Base-by-base conservation (phyloP, 2,797 vertebrate species). In the Limosa lapponica region DNA sequence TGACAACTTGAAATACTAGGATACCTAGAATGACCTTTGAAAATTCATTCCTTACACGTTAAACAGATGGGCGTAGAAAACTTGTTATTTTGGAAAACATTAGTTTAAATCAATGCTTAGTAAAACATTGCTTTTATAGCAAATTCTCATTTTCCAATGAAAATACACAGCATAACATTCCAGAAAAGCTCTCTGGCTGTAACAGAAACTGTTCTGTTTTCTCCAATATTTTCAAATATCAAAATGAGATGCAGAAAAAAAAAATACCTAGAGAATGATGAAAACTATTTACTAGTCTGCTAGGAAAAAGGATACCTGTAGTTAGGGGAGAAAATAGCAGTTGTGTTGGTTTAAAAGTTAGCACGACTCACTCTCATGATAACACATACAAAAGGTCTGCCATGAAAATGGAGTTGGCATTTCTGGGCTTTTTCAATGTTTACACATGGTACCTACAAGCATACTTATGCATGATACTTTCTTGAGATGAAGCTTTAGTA, bases 1-100 rank as follows among this genome's bases (percentile, higher is more conserved):
- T 37, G 61, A 78, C 66, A 92, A 23, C 19, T 32, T 86, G 15
- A 70, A 95, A 90, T 64, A 57, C 32, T 81, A 67, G 72, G 25
- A 48, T 71, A 83, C 49, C 48, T 93, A 57, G 55, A 59, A 66
- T 58, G 82, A 93, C 82, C 88, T 94, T 81, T 86, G 39, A 81
- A 78, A 93, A 89, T 37, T 59, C 16, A 41, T 74, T 81, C 34
- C 44, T 55, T 57, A 18, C 13, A 27, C 67, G 32, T 71, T 54
- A 61, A 90, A 52, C 25, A 83, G 37, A 71, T 79, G 79, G 67
- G 13, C 2, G 1, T 27, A 41, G 52, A 85, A 82, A 88, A 61
- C 16, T 62, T 59, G 46, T 11, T 80, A 24, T 64, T 89, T 91
- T 32, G 17, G 51, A 85, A 85, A 94, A 54, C 32, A 61, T 75